A percentile compares a stretch with the other conserved stretches of the same genome.
phyloP scores from a whole-genome alignment of 64 coral and sea anemone species.

The Montipora efflorescens region DNA sequence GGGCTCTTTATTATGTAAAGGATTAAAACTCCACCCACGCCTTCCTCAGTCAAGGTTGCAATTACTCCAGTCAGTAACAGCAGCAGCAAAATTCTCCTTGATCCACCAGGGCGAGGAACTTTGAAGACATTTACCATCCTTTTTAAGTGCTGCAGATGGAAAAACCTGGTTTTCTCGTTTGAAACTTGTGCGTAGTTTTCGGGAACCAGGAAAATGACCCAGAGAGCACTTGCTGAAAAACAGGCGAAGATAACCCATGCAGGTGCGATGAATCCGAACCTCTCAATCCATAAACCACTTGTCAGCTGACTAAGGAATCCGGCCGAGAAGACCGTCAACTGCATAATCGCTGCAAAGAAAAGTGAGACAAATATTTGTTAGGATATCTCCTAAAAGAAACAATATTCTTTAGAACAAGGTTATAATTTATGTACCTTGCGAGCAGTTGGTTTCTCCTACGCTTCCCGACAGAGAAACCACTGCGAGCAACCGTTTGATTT shows the following conservation, averaged over 20 bases:
- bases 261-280: conserved; percentile 68
- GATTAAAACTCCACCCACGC: conserved; percentile 13
- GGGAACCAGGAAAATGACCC: conserved; percentile 67
- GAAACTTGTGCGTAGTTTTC: conserved; percentile 46
- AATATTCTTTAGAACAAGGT: no score
- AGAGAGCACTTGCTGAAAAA: conserved; percentile 26
- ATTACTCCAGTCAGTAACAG: conserved; percentile 35
- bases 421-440: no score
- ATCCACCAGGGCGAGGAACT: background rate
- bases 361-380: background rate
- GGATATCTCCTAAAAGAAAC: no score
- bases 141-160: conserved; percentile 26
- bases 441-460: no score
- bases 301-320: conserved; percentile 88
- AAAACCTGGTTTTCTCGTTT: conserved; percentile 30
- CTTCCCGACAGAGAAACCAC: no score
- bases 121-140: conserved; percentile 45
- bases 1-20: conserved; percentile 85
- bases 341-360: conserved; percentile 64
- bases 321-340: conserved; percentile 67
- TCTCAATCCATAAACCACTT: conserved; percentile 89
- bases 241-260: conserved; percentile 80
- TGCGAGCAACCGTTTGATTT: no score
- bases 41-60: background rate
- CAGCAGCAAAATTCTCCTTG: conserved; percentile 53